Evolutionary conservation across 2,797 vertebrate genomes (phyloP).

Genomic region (Graptemys geographica): DNA sequence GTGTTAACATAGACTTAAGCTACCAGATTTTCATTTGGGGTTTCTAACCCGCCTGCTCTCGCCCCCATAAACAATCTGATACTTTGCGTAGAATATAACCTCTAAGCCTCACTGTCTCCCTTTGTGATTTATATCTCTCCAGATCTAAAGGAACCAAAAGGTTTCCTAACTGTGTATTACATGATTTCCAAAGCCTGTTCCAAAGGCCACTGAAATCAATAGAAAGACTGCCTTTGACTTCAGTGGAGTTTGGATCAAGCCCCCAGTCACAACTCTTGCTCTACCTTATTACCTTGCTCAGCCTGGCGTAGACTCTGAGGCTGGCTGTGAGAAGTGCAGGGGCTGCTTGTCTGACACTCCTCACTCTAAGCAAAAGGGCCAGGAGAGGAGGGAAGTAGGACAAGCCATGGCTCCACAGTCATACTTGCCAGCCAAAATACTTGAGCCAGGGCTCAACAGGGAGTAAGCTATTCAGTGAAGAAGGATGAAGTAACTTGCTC

Average conservation of each 20-base stretch:
- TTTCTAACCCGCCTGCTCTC: background rate
- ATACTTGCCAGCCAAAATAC: background rate
- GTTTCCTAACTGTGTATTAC: background rate
- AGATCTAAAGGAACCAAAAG: background rate
- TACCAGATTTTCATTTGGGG: conserved; percentile 7
- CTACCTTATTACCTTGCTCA: background rate
- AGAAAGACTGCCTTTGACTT: background rate
- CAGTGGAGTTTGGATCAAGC: background rate
- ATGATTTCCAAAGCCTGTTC: background rate
- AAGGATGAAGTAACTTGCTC: too few relatives aligned
- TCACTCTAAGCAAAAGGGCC: background rate
- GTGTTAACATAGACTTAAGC: background rate
- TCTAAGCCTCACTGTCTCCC: background rate
- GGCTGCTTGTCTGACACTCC: background rate
- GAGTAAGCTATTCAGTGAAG: too few relatives aligned
- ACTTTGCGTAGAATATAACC: background rate
- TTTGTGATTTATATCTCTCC: background rate
- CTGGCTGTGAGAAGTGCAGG: background rate
- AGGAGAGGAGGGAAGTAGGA: background rate
- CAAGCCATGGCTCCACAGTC: background rate
- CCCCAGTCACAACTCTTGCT: background rate
- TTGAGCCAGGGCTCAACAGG: background rate
- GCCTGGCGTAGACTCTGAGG: background rate
- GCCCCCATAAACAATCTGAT: background rate
- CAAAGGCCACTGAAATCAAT: background rate